These are phyloP conservation scores for Casuarius casuarius DNA, from an alignment of 2,113 vertebrate genomes.

Conservation along the genomic window DNA sequence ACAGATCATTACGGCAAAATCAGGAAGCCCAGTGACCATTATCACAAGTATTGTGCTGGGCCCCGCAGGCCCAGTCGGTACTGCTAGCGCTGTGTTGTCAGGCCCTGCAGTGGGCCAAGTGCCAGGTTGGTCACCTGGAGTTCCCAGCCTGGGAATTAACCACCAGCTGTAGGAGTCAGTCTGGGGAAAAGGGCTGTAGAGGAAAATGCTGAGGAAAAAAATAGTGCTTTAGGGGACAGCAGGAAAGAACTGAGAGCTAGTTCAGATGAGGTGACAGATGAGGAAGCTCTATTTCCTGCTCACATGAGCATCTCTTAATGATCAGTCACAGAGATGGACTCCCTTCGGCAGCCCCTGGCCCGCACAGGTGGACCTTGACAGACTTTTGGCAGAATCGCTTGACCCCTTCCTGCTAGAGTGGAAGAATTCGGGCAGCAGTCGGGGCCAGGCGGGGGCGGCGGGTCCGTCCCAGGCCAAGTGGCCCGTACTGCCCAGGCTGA, in stretches of 20 bases:
- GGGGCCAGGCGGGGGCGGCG: neutral
- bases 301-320: neutral
- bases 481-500: neutral
- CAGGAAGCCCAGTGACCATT: neutral
- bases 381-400: neutral
- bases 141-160: neutral
- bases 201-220: neutral
- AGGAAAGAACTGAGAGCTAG: neutral
- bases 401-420: neutral
- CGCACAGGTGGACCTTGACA: neutral
- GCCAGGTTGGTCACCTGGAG: neutral
- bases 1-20: neutral
- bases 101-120: neutral
- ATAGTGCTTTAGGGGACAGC: neutral
- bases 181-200: neutral
- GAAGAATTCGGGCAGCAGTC: neutral
- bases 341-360: neutral
- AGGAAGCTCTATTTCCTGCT: neutral
- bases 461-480: rapidly evolving
- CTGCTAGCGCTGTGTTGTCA: neutral
- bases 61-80: neutral
- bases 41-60: neutral
- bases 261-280: neutral
- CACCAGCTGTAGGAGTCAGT: neutral
- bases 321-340: neutral